Evolutionary conservation across 2,888 invertebrate species (phyloP), one percentile per base, ranked within the genome.

Genomic region (Meloe dianella): DNA sequence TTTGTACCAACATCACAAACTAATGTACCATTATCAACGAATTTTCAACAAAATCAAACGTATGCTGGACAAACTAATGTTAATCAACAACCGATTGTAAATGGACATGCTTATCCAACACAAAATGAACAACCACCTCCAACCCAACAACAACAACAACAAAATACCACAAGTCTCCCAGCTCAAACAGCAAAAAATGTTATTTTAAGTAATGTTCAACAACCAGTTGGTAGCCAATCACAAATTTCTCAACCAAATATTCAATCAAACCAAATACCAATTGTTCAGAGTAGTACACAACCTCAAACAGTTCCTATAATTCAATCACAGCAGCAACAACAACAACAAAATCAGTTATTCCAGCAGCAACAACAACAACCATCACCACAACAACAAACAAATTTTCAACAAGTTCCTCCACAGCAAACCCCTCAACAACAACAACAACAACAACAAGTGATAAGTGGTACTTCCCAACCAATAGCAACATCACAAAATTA

Each of bases 1-100:
- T 84, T 84, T 71, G 83, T 83, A 12, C 81, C 84, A 20, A 83
- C 83, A 22, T 79, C 81, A n/a, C 82, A 83, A 71, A 75, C 74
- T n/a, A 77, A 76, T 14, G 75, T 82, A 32, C 80, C 79, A 64
- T 66, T 80, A 30, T 77, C 78, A 2, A 70, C 75, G 29, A 80
- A 78, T 67, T 82, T 83, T 69, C 83, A 83, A 70, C 84, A 83
- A 64, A 81, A 82, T 60, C 84, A 84, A 70, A 82, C 81, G 8
- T 84, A 82, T 67, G 79, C 82, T 8, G 79, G 81, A 3, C 81
- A 79, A 67, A 76, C 81, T 0, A 78, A 74, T 29, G 75, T 79
- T 17, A 74, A 79, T 3, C 78, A 77, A 64, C 67, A 63, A 14
- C 78, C 82, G 0, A 76, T 83, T 63, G 81, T 84, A 27, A 84